Conservation (phyloP, 2,113 vertebrate genomes). For the Coptodon bakossiorum region DNA sequence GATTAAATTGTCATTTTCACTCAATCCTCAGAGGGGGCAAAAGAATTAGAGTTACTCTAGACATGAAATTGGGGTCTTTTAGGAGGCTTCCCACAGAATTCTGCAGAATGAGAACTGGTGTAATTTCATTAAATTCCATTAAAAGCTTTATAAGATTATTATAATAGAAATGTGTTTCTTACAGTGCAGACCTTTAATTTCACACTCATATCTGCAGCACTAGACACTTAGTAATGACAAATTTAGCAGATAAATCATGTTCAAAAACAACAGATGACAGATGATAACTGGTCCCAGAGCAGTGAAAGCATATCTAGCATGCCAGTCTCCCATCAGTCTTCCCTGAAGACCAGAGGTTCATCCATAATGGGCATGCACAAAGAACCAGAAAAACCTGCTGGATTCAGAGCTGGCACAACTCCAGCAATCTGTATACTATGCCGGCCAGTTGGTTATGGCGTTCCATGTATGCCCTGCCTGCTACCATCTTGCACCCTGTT, state of each 20-base stretch:
- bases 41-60: background rate
- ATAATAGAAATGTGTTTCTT: background rate
- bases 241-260: background rate
- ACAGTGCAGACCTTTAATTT: background rate
- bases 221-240: background rate
- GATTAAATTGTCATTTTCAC: slow-evolving; percentile 13
- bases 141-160: background rate
- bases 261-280: background rate
- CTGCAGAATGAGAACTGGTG: background rate
- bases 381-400: background rate
- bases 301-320: background rate
- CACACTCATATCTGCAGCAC: background rate
- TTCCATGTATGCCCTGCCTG: background rate
- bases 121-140: slow-evolving; percentile 9
- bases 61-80: slow-evolving; percentile 1
- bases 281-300: background rate
- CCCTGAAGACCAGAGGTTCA: background rate
- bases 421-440: background rate
- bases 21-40: background rate
- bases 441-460: background rate
- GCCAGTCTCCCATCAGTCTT: background rate
- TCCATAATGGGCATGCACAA: background rate
- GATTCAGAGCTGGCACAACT: background rate
- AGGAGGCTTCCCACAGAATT: background rate
- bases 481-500: background rate